Conservation (phyloP, 2,888 invertebrate species). For the Rhingia campestris region DNA sequence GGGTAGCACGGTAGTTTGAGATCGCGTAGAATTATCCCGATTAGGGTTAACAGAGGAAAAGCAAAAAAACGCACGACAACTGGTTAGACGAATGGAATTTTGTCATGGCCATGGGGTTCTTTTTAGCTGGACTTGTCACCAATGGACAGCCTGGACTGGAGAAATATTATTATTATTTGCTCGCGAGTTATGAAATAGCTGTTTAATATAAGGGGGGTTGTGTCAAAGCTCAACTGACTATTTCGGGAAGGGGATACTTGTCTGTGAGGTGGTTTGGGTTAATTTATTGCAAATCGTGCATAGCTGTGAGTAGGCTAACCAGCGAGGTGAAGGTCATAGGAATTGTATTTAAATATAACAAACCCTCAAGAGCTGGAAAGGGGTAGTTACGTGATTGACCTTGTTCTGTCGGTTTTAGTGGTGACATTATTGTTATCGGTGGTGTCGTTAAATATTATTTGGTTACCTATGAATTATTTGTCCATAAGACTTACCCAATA, state of each 20-base stretch:
- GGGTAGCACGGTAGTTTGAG: slow-evolving; percentile 42
- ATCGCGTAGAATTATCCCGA: slow-evolving; percentile 27
- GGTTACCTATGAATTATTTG: not conserved
- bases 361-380: too few species aligned
- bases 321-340: too few species aligned
- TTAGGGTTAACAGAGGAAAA: slow-evolving; percentile 30
- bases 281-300: slow-evolving; percentile 62
- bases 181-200: slow-evolving; percentile 5
- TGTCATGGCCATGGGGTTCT: slow-evolving; percentile 16
- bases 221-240: not conserved
- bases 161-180: not conserved
- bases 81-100: slow-evolving; percentile 17
- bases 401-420: slow-evolving; percentile 24
- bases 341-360: too few species aligned
- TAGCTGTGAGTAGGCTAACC: slow-evolving; percentile 30
- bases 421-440: slow-evolving; percentile 38
- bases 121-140: too few species aligned
- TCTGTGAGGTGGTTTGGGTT: slow-evolving; percentile 38
- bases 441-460: slow-evolving; percentile 36
- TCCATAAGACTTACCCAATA: too few species aligned
- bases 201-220: not conserved
- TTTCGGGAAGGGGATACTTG: too few species aligned
- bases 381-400: slow-evolving; percentile 48
- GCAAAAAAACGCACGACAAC: slow-evolving; percentile 28
- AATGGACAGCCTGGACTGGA: too few species aligned